Percentiles rank a stretch among this genome's conserved stretches.
Evolutionary conservation across 2,113 vertebrate species (phyloP).

Genomic region (Choloepus hoffmanni): DNA sequence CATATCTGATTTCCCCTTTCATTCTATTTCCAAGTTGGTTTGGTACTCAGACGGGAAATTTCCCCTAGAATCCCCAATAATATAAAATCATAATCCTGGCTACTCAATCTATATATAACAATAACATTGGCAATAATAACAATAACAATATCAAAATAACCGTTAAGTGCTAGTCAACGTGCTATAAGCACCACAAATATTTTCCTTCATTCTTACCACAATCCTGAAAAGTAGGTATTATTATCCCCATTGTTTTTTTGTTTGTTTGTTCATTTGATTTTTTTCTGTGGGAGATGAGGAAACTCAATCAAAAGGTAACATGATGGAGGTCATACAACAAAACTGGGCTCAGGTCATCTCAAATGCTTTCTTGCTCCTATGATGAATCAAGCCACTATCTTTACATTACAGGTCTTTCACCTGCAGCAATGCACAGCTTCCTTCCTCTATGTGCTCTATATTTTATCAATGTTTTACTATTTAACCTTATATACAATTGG

Average conservation of each 20-base stretch:
- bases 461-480: background rate
- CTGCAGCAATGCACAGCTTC: background rate
- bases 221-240: background rate
- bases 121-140: background rate
- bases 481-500: background rate
- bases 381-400: background rate
- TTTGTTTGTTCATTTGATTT: background rate
- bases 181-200: background rate
- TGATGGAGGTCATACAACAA: background rate
- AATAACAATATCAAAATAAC: background rate
- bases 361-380: background rate
- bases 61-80: background rate
- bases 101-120: background rate
- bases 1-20: background rate
- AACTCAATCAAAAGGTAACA: background rate
- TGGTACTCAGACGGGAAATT: background rate
- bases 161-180: background rate
- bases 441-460: background rate
- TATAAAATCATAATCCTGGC: background rate
- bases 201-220: background rate
- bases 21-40: background rate
- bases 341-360: background rate
- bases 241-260: background rate
- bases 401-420: background rate
- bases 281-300: background rate